Conservation (phyloP, 2,113 vertebrate genomes). For the Lepus europaeus region DNA sequence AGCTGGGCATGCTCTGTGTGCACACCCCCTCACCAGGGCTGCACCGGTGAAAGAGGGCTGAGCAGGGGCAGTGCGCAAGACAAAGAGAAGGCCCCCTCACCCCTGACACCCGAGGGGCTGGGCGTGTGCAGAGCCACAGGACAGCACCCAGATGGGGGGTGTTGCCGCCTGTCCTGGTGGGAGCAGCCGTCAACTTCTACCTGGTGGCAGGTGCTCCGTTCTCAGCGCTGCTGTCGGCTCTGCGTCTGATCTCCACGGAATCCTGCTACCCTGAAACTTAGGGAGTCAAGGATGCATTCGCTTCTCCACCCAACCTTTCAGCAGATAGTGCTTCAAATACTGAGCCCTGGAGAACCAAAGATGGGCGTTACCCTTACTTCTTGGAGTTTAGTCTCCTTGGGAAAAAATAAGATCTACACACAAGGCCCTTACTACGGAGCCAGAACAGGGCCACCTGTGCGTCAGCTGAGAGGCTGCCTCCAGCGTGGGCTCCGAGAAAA, state of each 20-base stretch:
- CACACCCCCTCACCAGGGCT: neutral
- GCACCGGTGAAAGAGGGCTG: neutral
- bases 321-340: neutral
- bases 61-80: neutral
- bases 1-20: neutral
- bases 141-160: rapidly evolving
- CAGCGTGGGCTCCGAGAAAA: neutral
- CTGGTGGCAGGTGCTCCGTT: neutral
- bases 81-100: neutral
- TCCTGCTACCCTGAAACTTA: neutral
- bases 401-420: neutral
- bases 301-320: neutral
- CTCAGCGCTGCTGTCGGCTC: neutral
- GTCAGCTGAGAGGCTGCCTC: neutral
- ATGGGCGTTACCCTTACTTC: neutral
- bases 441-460: neutral
- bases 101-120: neutral
- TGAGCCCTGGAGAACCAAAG: neutral
- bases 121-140: neutral
- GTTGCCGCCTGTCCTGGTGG: rapidly evolving
- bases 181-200: neutral
- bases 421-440: neutral
- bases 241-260: neutral
- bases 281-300: neutral
- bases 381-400: neutral